Evolutionary conservation across 1,140 invertebrate species (phyloP).

Genomic region (Drosophila chauvacae): DNA sequence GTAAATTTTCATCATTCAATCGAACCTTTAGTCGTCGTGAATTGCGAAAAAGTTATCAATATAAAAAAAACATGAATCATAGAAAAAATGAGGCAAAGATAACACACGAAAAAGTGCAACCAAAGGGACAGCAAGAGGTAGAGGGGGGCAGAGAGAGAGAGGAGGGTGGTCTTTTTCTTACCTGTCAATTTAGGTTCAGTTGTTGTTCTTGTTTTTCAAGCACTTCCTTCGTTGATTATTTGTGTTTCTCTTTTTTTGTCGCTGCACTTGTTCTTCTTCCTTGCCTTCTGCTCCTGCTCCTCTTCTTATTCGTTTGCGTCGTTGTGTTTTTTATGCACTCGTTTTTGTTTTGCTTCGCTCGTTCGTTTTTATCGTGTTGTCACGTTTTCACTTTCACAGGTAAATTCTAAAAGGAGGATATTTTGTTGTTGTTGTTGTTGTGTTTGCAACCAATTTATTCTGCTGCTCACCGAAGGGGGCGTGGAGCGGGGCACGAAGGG

Average conservation of each 20-base stretch:
- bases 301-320: constrained; percentile 25
- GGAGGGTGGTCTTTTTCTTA: constrained; percentile 10
- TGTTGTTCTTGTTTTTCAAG: constrained; percentile 34
- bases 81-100: not conserved
- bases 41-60: constrained; percentile 21
- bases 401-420: constrained; percentile 65
- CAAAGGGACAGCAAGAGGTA: not conserved
- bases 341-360: constrained; percentile 76
- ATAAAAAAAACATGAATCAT: constrained; percentile 31
- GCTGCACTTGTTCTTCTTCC: constrained; percentile 45
- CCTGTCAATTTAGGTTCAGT: constrained; percentile 31
- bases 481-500: constrained; percentile 2
- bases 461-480: constrained; percentile 8
- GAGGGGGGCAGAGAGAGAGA: not conserved
- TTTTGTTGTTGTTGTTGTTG: constrained; percentile 16
- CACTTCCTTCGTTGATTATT: constrained; percentile 44
- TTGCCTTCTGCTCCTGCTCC: constrained; percentile 23
- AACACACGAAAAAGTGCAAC: constrained; percentile 3
- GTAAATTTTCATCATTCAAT: not conserved
- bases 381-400: constrained; percentile 79
- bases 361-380: constrained; percentile 61
- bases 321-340: constrained; percentile 54
- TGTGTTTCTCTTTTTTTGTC: constrained; percentile 26
- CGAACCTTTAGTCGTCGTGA: constrained; percentile 15
- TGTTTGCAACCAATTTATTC: constrained; percentile 46